Conservation (phyloP, 2,888 invertebrate genomes). For the Branchipolynoe longqiensis region DNA sequence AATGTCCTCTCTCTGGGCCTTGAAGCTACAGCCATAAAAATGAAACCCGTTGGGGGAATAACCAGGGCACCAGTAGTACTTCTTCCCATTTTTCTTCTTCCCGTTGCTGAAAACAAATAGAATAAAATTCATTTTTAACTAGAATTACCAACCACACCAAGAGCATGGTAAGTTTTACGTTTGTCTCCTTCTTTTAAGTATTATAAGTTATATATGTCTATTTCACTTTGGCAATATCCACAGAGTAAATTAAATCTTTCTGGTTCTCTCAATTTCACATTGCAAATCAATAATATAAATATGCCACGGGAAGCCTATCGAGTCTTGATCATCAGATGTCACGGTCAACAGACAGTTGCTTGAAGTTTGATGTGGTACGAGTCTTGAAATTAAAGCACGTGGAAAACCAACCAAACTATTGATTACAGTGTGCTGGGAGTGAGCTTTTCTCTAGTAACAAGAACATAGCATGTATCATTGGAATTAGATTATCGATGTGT, state of each 20-base stretch:
- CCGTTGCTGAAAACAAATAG: constrained; percentile 29
- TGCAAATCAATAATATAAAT: background rate
- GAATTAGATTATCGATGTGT: too few relatives aligned
- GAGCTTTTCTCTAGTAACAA: too few relatives aligned
- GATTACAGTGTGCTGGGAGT: too few relatives aligned
- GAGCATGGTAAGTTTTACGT: background rate
- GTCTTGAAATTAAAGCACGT: too few relatives aligned
- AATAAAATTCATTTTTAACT: background rate
- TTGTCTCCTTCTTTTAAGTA: background rate
- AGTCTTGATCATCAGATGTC: too few relatives aligned
- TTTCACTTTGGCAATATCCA: background rate
- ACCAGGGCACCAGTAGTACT: constrained; percentile 50
- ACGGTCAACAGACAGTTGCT: too few relatives aligned
- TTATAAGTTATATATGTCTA: background rate
- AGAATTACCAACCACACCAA: background rate
- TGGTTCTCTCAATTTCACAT: background rate
- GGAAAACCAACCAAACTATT: too few relatives aligned
- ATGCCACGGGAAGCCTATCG: too few relatives aligned
- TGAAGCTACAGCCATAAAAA: constrained; percentile 46
- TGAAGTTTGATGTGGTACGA: too few relatives aligned
- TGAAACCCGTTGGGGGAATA: constrained; percentile 37
- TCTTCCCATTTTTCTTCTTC: constrained; percentile 36
- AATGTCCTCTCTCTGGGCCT: constrained; percentile 33
- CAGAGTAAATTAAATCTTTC: background rate
- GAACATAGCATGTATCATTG: too few relatives aligned